Percentiles rank a stretch among this genome's conserved stretches.
phyloP scores from a whole-genome alignment of 2,888 invertebrate species.

The Tanytarsus gracilentus region DNA sequence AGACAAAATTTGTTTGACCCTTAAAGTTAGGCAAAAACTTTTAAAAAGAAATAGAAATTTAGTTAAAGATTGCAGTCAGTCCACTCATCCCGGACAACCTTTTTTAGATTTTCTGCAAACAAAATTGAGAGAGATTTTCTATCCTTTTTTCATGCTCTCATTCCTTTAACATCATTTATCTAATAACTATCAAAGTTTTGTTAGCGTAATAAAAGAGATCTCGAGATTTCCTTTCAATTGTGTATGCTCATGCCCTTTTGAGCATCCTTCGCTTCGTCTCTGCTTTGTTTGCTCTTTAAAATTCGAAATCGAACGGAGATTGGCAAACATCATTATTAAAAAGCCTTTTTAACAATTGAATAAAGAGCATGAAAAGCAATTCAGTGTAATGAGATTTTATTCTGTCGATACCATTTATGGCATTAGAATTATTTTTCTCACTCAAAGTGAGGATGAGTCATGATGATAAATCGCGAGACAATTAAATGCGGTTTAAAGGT shows the following conservation, averaged over 20 bases:
- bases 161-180: constrained; percentile 24
- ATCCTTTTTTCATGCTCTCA: constrained; percentile 21
- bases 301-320: constrained; percentile 19
- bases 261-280: not conserved
- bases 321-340: constrained; percentile 13
- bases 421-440: not conserved
- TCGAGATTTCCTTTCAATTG: constrained; percentile 19
- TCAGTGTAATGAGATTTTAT: constrained; percentile 24
- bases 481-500: too few species aligned
- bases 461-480: too few species aligned
- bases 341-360: not conserved
- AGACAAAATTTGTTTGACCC: too few species aligned
- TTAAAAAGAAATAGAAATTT: too few species aligned
- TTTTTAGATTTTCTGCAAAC: not conserved
- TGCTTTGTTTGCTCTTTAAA: not conserved
- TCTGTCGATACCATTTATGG: not conserved
- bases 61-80: too few species aligned
- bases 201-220: not conserved
- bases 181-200: constrained; percentile 17
- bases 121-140: constrained; percentile 2
- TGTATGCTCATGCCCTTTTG: constrained; percentile 11
- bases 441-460: too few species aligned
- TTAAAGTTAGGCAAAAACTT: too few species aligned
- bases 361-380: not conserved
- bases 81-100: too few species aligned